Conservation (phyloP, 2,113 vertebrate species). For the Hipposideros armiger region DNA sequence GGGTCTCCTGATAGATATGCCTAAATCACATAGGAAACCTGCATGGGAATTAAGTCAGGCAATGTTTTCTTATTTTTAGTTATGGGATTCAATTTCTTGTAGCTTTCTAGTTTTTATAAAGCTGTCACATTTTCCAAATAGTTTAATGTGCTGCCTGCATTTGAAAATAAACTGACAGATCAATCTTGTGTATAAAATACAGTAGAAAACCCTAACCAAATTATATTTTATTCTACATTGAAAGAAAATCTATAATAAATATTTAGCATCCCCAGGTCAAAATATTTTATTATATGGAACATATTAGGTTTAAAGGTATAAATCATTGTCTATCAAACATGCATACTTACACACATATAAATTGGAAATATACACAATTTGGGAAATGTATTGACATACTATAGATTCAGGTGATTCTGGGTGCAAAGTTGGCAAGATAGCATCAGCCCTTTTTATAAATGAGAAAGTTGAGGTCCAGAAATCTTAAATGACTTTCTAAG, state of each 20-base stretch:
- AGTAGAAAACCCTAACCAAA: not conserved
- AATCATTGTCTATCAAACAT: not conserved
- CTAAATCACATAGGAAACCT: not conserved
- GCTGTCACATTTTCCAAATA: not conserved
- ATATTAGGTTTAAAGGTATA: not conserved
- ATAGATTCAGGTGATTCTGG: not conserved
- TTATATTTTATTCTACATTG: not conserved
- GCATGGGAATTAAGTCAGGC: not conserved
- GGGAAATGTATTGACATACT: not conserved
- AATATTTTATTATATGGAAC: not conserved
- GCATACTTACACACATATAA: not conserved
- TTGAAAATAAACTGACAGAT: not conserved
- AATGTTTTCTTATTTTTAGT: not conserved
- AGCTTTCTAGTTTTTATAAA: conserved; percentile 23
- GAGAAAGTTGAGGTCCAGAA: not conserved
- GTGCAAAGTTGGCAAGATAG: not conserved
- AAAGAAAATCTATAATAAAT: not conserved
- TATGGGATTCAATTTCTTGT: not conserved
- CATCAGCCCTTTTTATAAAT: not conserved
- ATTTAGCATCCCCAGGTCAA: not conserved
- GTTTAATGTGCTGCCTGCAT: not conserved
- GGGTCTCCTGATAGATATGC: not conserved
- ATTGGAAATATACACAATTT: not conserved
- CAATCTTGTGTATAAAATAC: not conserved
- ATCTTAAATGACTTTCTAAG: not conserved